Evolutionary conservation across 92 coral and sea anemone genomes (phyloP).

Genomic region (Isaurus tuberculatus): DNA sequence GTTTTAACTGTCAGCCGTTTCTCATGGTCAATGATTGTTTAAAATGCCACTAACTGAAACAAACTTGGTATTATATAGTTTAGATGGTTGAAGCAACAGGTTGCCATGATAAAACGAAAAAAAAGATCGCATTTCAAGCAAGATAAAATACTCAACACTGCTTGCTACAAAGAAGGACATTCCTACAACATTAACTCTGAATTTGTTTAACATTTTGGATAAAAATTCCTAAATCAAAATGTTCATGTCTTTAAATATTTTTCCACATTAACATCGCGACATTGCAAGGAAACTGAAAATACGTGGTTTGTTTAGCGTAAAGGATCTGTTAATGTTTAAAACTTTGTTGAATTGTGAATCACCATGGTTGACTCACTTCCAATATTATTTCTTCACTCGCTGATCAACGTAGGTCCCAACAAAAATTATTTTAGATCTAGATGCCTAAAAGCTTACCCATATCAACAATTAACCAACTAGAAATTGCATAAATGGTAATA

Average conservation of each 20-base stretch:
- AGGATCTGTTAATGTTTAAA: not conserved
- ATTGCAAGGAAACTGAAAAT: not conserved
- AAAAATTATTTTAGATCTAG: slow-evolving; percentile 2
- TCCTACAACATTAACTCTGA: slow-evolving; percentile 18
- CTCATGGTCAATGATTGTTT: not conserved
- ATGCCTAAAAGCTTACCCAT: not conserved
- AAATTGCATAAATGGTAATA: not conserved
- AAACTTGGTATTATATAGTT: not conserved
- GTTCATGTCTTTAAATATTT: not conserved
- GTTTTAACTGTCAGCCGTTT: not conserved
- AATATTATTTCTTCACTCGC: slow-evolving; percentile 3
- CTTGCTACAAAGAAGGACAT: slow-evolving; percentile 3
- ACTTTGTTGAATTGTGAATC: not conserved
- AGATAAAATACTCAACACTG: slow-evolving; percentile 33
- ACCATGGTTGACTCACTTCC: slow-evolving; percentile 5
- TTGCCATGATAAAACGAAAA: not conserved
- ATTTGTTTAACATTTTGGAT: not conserved
- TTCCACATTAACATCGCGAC: no score
- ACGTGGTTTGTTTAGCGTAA: not conserved
- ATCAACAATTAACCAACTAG: not conserved
- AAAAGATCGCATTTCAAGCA: slow-evolving; percentile 31
- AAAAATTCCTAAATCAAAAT: not conserved
- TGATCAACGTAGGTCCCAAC: slow-evolving; percentile 21
- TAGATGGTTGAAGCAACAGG: not conserved
- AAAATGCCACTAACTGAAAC: not conserved